These are phyloP conservation scores for Cnemophilus loriae DNA, from an alignment of 2,113 vertebrate species.

Conservation along the genomic window DNA sequence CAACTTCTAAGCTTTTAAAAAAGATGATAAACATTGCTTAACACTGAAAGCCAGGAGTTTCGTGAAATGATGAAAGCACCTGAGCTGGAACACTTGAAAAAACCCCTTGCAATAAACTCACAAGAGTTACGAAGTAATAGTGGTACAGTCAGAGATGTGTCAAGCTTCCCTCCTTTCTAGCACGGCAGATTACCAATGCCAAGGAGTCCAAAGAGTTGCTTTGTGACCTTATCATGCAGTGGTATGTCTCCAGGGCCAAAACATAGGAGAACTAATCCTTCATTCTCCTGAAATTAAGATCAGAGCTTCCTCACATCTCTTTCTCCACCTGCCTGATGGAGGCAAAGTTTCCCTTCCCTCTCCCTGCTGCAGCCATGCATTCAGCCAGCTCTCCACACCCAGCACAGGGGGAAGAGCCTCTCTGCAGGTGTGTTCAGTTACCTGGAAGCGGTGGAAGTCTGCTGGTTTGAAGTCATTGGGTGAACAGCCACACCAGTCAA, in stretches of 20 bases:
- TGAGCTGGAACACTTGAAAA: neutral
- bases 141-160: neutral
- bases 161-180: neutral
- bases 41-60: neutral
- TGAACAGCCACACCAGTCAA: slow-evolving; percentile 93
- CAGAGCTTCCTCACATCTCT: neutral
- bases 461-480: slow-evolving; percentile 91
- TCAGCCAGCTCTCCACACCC: neutral
- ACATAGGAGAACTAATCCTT: neutral
- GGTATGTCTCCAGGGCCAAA: neutral
- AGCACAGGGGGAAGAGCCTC: neutral
- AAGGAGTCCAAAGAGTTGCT: neutral
- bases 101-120: neutral
- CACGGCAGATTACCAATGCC: neutral
- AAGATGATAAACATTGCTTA: neutral
- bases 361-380: neutral
- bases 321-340: neutral
- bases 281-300: neutral
- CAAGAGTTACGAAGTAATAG: neutral
- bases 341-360: neutral
- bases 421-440: slow-evolving; percentile 21
- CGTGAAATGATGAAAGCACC: neutral
- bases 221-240: neutral
- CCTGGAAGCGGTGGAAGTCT: slow-evolving; percentile 97
- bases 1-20: neutral